A percentile compares a stretch with the other conserved stretches of the same genome.
phyloP scores from a whole-genome alignment of 2,113 vertebrate species.

The Zingel zingel region DNA sequence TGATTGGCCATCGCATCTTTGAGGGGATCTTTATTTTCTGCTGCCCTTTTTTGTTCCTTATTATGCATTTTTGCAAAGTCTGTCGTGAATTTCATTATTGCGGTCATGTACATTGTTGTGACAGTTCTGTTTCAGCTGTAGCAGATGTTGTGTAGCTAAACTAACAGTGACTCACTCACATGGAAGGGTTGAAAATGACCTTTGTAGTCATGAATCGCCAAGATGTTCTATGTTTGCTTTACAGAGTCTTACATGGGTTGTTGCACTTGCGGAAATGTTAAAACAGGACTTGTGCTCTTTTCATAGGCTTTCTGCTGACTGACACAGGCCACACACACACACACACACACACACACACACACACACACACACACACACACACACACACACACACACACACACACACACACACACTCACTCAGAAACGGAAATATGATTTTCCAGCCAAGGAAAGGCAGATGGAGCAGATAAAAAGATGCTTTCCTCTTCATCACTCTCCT shows the following conservation, averaged over 20 bases:
- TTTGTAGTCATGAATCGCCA: conserved; percentile 6
- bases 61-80: no score
- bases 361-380: conserved; percentile 40
- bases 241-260: neutral
- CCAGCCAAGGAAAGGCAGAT: conserved; percentile 61
- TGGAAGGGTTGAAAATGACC: conserved; percentile 26
- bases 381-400: neutral
- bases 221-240: conserved; percentile 12
- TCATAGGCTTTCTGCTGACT: conserved; percentile 59
- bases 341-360: conserved; percentile 34
- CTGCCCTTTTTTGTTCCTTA: no score
- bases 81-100: neutral
- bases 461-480: conserved; percentile 58
- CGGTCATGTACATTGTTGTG: neutral
- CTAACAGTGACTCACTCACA: neutral
- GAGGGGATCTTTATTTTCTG: no score
- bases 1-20: no score
- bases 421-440: conserved; percentile 57
- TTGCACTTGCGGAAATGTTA: conserved; percentile 45
- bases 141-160: neutral
- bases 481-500: conserved; percentile 57
- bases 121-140: neutral
- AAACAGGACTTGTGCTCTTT: conserved; percentile 42
- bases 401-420: conserved; percentile 3
- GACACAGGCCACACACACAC: conserved; percentile 29